Evolutionary conservation across 2,113 vertebrate genomes (phyloP), one percentile per base, ranked within the genome.

Genomic region (Philantomba maxwellii): DNA sequence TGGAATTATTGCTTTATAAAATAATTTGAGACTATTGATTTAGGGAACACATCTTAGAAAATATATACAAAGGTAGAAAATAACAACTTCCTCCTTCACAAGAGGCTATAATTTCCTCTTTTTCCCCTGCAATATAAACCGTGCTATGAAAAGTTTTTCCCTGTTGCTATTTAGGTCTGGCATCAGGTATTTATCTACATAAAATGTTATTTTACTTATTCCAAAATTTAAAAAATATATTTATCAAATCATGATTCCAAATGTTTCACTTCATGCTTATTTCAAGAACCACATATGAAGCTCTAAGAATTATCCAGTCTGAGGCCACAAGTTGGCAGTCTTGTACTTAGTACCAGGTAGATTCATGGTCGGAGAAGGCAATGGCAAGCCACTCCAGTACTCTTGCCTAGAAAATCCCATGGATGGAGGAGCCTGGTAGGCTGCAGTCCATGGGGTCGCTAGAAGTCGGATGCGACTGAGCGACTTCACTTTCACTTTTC

Each of bases 1-100:
- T 9, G 6, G 14, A 66, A 89, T 58, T 94, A 66, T 66, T 78
- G 53, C 33, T 96, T 60, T 96, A 89, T 85, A 96, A 93, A 94
- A 88, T 39, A 82, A 62, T 87, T 26, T 51, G 19, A 94, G 62
- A 93, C 23, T 47, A 83, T 26, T 39, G 49, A 85, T 36, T 87
- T 78, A n/a, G 19, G 33, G 36, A 95, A 84, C 26, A 88, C 4
- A 94, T 5, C 17, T 85, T 85, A 58, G 45, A 81, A 92, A 96
- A 95, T 8, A 96, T 6, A 60, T 6, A 93, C 21, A 70, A 81
- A 13, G 11, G 19, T 86, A 51, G 58, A 89, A 90, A 92, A 57
- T 30, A 89, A 85, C 58, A 28, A 70, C 73, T 93, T 94, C 19
- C 16, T 93, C 53, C 49, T 62, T 93, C 23, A 64, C 15, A 80